Percentiles rank a stretch among this genome's conserved stretches.
Conservation (phyloP, 1,140 invertebrate genomes). For the Drosophila ohnishii region DNA sequence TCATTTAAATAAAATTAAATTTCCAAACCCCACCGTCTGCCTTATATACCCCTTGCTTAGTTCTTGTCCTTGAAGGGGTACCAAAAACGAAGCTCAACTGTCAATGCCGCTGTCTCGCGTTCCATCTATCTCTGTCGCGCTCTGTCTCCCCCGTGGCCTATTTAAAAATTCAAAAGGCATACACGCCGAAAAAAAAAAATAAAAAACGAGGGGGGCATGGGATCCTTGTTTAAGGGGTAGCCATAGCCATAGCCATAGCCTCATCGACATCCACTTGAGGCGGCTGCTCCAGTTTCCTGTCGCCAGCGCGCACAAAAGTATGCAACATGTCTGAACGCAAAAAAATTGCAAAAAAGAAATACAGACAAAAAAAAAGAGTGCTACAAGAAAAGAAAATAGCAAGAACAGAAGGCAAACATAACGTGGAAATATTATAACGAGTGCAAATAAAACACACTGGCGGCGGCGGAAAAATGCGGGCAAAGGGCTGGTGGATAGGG, state of each 20-base stretch:
- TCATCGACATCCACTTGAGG: slow-evolving; percentile 68
- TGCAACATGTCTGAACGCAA: slow-evolving; percentile 66
- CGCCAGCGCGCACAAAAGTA: slow-evolving; percentile 57
- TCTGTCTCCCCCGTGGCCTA: slow-evolving; percentile 45
- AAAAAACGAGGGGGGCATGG: background rate
- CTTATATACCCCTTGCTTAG: background rate
- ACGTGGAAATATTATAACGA: slow-evolving; percentile 64
- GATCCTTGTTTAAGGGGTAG: slow-evolving; percentile 16
- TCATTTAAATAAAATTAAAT: background rate
- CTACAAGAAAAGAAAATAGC: slow-evolving; percentile 28
- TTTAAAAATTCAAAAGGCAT: slow-evolving; percentile 78
- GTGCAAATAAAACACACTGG: slow-evolving; percentile 71
- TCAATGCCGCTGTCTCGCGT: slow-evolving; percentile 40
- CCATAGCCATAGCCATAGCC: slow-evolving; percentile 5
- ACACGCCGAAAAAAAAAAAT: slow-evolving; percentile 41
- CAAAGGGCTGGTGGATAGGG: no score
- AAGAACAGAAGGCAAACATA: slow-evolving; percentile 24
- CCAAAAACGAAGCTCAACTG: slow-evolving; percentile 40
- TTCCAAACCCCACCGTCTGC: no score
- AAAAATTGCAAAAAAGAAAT: slow-evolving; percentile 10
- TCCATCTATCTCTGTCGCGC: slow-evolving; percentile 23
- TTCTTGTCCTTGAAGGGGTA: slow-evolving; percentile 9
- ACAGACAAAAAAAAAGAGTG: background rate
- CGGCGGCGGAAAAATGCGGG: slow-evolving; percentile 6
- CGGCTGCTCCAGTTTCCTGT: slow-evolving; percentile 66